These are phyloP conservation scores for Gymnopithys bicolor DNA, from an alignment of 2,797 vertebrate species.

Conservation along the genomic window DNA sequence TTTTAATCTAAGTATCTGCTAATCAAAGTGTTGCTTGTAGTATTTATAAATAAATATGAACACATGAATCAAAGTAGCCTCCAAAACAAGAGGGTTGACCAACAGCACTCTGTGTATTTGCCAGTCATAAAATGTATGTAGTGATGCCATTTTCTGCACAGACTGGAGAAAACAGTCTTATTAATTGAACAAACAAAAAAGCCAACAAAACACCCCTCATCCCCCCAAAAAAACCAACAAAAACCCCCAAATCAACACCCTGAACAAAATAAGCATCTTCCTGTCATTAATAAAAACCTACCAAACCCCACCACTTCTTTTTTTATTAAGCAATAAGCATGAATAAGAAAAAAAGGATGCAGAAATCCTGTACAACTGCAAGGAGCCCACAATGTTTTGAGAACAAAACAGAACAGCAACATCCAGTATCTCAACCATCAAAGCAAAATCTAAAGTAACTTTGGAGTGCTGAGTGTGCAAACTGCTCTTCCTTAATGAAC, in stretches of 20 bases:
- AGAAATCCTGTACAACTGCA: background rate
- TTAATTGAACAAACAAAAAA: background rate
- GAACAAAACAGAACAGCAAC: background rate
- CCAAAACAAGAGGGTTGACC: background rate
- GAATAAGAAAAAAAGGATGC: background rate
- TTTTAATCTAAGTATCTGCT: background rate
- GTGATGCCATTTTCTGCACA: background rate
- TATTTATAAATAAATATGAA: background rate
- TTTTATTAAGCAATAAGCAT: background rate
- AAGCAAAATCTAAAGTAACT: background rate
- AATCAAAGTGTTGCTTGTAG: background rate
- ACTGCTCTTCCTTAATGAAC: background rate
- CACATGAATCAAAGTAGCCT: background rate
- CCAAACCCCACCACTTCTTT: background rate
- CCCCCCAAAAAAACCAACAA: background rate
- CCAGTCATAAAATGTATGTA: background rate
- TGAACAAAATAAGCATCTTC: background rate
- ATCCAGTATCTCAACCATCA: background rate
- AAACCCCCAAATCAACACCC: background rate
- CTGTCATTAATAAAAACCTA: background rate
- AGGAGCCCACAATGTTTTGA: background rate
- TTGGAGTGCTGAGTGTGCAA: rapidly evolving
- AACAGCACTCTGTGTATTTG: background rate
- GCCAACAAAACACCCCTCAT: background rate
- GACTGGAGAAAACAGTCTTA: background rate